Evolutionary conservation across 2,888 invertebrate species (phyloP).

Genomic region (Brassicogethes aeneus): DNA sequence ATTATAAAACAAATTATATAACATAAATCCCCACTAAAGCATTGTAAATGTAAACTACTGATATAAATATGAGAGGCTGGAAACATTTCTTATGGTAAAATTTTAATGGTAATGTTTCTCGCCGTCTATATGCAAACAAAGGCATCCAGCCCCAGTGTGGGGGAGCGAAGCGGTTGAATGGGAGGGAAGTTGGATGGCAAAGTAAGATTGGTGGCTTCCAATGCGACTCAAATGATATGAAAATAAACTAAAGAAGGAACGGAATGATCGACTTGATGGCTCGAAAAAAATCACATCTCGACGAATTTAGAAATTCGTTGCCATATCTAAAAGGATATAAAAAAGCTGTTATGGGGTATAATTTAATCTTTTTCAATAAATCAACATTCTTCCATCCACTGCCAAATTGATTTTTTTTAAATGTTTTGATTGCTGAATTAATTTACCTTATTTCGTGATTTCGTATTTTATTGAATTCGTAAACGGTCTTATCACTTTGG

Average conservation of each 20-base stretch:
- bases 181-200: conserved; percentile 10
- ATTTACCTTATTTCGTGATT: too few relatives aligned
- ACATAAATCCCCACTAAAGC: too few relatives aligned
- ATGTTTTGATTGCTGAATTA: too few relatives aligned
- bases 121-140: neutral
- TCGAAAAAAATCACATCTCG: conserved; percentile 19
- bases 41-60: too few relatives aligned
- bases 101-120: neutral
- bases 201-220: conserved; percentile 28
- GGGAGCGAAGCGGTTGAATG: neutral
- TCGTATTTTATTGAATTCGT: too few relatives aligned
- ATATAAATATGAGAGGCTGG: too few relatives aligned
- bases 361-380: neutral
- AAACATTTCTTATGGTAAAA: neutral
- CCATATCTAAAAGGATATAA: neutral
- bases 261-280: conserved; percentile 25
- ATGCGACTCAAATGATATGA: conserved; percentile 31
- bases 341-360: neutral
- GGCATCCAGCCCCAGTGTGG: neutral
- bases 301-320: neutral
- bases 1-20: too few relatives aligned
- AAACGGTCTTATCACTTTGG: too few relatives aligned
- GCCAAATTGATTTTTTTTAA: too few relatives aligned
- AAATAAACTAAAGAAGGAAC: conserved; percentile 29
- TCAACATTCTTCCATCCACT: neutral